Conservation (phyloP, 2,888 invertebrate species). For the Clitarchus hookeri region DNA sequence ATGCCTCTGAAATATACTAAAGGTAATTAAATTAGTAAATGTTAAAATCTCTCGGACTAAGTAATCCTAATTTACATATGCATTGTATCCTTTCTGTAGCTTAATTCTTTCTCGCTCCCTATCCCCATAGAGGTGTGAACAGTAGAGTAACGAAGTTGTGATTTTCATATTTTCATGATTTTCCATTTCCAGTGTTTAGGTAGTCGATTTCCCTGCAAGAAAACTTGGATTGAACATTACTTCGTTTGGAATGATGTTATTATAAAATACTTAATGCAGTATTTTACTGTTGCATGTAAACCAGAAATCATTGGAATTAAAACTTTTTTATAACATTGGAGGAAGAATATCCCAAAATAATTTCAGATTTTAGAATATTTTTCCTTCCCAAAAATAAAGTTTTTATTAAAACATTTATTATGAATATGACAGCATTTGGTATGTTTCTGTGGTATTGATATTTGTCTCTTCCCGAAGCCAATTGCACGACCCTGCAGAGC, state of each 20-base stretch:
- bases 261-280: background rate
- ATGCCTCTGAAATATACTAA: too few species aligned
- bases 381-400: background rate
- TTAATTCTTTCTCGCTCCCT: background rate
- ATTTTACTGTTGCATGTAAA: background rate
- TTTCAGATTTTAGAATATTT: too few species aligned
- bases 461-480: background rate
- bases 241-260: background rate
- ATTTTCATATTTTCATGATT: background rate
- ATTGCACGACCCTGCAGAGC: background rate
- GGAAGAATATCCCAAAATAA: too few species aligned
- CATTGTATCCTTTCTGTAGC: background rate
- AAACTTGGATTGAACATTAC: background rate
- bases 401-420: background rate
- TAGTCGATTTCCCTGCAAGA: background rate
- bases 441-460: background rate
- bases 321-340: too few species aligned
- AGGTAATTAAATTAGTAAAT: too few species aligned
- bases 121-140: background rate
- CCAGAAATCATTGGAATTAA: background rate
- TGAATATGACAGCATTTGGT: background rate
- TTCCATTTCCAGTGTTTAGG: slow-evolving; percentile 8
- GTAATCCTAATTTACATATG: background rate
- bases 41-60: too few species aligned
- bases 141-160: background rate